Conservation (phyloP, 2,797 vertebrate genomes). For the Lepilemur septentrionalis region DNA sequence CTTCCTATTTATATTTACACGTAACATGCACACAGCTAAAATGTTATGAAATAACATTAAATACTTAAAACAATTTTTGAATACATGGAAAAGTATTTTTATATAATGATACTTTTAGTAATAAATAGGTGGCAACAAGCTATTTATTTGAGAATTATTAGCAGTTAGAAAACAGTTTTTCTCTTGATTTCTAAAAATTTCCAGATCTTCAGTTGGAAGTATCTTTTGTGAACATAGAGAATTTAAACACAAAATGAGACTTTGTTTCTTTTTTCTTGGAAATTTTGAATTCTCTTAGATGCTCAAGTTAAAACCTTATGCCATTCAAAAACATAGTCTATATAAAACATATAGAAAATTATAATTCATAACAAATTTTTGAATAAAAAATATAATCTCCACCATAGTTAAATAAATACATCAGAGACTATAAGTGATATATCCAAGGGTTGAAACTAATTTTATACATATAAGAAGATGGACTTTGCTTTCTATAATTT, state of each 20-base stretch:
- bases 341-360: background rate
- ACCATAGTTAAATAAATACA: background rate
- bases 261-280: slow-evolving; percentile 2
- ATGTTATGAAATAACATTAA: background rate
- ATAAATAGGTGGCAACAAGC: background rate
- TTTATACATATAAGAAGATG: background rate
- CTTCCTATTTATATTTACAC: background rate
- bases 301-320: background rate
- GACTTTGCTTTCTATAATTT: slow-evolving; percentile 51
- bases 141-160: background rate
- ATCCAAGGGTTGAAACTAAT: background rate
- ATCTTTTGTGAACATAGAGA: background rate
- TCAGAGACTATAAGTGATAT: background rate
- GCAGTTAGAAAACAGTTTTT: background rate
- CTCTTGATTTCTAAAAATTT: background rate
- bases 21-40: background rate
- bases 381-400: background rate
- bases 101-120: background rate
- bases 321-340: background rate
- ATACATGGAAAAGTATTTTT: background rate
- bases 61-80: background rate
- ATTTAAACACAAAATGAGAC: background rate
- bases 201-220: background rate
- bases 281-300: background rate
- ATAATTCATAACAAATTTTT: background rate